Conservation (phyloP, 2,888 invertebrate genomes). For the Acleris cristana region DNA sequence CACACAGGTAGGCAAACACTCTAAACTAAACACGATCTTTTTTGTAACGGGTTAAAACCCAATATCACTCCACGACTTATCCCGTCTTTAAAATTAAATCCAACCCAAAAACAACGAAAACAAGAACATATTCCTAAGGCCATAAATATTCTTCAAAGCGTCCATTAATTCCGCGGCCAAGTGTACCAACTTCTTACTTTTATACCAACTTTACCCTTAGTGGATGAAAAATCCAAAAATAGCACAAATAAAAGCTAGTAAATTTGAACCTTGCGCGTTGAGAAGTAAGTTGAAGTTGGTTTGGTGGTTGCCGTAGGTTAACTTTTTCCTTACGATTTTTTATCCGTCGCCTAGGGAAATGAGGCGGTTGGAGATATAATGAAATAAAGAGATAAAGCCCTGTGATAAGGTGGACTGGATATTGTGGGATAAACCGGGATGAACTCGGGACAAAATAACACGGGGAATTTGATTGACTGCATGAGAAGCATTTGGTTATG, state of each 20-base stretch:
- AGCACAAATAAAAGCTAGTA: background rate
- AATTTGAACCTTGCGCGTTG: background rate
- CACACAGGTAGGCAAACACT: too few relatives aligned
- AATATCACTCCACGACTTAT: background rate
- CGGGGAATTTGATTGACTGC: background rate
- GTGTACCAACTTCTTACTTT: constrained; percentile 35
- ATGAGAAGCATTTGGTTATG: background rate
- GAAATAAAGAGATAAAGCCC: constrained; percentile 31
- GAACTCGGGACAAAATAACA: background rate
- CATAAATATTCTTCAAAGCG: constrained; percentile 37
- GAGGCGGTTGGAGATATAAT: constrained; percentile 29
- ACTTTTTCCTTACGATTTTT: constrained; percentile 20
- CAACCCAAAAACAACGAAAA: constrained; percentile 13
- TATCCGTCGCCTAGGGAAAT: constrained; percentile 35
- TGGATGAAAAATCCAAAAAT: constrained; percentile 33
- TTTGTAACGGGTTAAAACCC: too few relatives aligned
- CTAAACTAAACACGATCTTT: too few relatives aligned
- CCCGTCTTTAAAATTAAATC: constrained; percentile 12
- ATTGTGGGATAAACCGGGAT: background rate
- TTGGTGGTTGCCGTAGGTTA: background rate
- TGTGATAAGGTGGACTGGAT: constrained; percentile 18
- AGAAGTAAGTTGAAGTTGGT: background rate
- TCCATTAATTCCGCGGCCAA: constrained; percentile 31
- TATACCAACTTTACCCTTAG: constrained; percentile 23
- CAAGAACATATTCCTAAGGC: constrained; percentile 21